Conservation (phyloP, 1,140 invertebrate species). For the Gyrodactylus bullatarudis region DNA sequence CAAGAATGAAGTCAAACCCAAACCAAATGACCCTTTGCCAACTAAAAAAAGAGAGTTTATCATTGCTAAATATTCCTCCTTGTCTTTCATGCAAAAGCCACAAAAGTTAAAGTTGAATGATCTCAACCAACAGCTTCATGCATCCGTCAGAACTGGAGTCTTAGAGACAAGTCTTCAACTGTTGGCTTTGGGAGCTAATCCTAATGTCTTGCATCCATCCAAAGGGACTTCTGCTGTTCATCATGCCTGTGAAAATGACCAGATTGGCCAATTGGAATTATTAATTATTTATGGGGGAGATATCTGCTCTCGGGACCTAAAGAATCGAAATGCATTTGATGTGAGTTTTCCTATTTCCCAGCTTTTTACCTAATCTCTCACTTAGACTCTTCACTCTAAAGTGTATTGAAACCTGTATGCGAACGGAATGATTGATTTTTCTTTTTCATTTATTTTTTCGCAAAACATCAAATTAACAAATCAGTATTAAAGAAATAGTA, state of each 20-base stretch:
- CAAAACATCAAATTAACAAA: too few relatives aligned
- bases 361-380: too few relatives aligned
- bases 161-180: constrained; percentile 53
- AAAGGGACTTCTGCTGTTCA: constrained; percentile 63
- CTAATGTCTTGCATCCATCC: constrained; percentile 75
- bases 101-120: not conserved
- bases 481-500: too few relatives aligned
- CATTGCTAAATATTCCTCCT: constrained; percentile 6
- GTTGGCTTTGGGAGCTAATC: constrained; percentile 64
- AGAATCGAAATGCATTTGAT: constrained; percentile 17
- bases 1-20: not conserved
- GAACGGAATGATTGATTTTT: too few relatives aligned
- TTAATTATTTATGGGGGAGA: constrained; percentile 70
- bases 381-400: too few relatives aligned
- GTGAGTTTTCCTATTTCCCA: constrained; percentile 11
- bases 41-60: constrained; percentile 4
- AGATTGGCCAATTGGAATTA: constrained; percentile 32
- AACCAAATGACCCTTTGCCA: not conserved
- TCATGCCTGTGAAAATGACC: constrained; percentile 37
- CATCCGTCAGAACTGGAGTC: constrained; percentile 60
- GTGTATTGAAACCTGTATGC: too few relatives aligned
- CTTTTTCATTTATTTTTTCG: too few relatives aligned
- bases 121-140: constrained; percentile 41
- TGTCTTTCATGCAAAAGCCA: constrained; percentile 10
- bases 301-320: constrained; percentile 28